Conservation (phyloP, 2,797 vertebrate species). For the Siniperca obscura region DNA sequence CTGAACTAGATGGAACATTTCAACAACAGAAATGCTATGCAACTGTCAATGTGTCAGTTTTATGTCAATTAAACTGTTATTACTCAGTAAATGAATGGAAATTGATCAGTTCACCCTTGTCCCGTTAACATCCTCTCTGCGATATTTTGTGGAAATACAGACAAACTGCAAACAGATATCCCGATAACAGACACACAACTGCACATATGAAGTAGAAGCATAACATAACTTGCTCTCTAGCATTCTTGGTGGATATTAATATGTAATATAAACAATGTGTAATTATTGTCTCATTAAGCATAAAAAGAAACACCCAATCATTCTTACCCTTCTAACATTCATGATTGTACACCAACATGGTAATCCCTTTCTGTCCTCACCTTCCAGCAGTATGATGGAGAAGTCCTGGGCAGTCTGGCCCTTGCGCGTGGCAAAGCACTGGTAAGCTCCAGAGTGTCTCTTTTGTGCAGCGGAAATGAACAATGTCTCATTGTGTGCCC, state of each 20-base stretch:
- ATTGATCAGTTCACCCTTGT: neutral
- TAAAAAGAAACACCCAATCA: neutral
- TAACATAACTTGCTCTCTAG: neutral
- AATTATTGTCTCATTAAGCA: slow-evolving; percentile 22
- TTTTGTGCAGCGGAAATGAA: slow-evolving; percentile 97
- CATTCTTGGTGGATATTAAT: neutral
- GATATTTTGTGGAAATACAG: neutral
- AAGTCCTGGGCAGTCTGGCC: slow-evolving; percentile 96
- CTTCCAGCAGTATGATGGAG: slow-evolving; percentile 95
- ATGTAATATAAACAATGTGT: slow-evolving; percentile 3
- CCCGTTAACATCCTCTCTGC: neutral
- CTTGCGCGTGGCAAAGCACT: slow-evolving; percentile 97
- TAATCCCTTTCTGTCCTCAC: slow-evolving; percentile 65
- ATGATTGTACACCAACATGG: neutral
- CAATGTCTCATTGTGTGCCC: slow-evolving; percentile 96
- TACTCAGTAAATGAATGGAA: neutral
- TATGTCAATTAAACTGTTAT: neutral
- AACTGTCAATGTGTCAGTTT: neutral
- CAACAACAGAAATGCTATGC: neutral
- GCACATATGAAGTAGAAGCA: neutral
- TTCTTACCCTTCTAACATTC: neutral
- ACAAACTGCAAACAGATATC: slow-evolving; percentile 1
- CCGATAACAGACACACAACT: neutral
- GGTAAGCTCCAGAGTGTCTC: slow-evolving; percentile 97
- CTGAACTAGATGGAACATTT: neutral